These are phyloP conservation scores for Dryobota labecula DNA, from an alignment of 2,888 invertebrate species.

Conservation along the genomic window DNA sequence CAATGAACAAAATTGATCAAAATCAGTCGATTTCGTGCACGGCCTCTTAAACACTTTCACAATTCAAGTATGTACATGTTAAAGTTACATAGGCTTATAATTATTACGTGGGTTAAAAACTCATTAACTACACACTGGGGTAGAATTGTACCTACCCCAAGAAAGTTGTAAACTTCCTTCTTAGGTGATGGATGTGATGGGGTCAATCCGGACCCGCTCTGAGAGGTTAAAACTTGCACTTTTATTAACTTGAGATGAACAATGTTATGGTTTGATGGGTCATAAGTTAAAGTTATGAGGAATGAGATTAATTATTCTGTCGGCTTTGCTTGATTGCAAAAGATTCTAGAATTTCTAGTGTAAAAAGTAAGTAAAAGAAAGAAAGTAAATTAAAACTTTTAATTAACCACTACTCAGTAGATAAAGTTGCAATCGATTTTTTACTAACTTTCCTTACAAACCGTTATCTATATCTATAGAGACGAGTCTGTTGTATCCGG, in stretches of 20 bases:
- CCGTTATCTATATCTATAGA: no score
- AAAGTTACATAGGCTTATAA: conserved; percentile 3
- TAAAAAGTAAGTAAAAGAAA: not conserved
- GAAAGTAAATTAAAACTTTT: not conserved
- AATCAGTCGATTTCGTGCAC: no score
- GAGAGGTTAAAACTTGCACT: conserved; percentile 38
- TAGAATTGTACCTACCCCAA: conserved; percentile 29
- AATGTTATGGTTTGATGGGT: conserved; percentile 15
- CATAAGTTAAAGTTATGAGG: conserved; percentile 26
- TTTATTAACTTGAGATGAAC: conserved; percentile 46
- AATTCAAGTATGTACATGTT: not conserved
- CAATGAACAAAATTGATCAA: no score
- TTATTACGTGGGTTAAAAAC: conserved; percentile 34
- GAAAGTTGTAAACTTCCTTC: conserved; percentile 45
- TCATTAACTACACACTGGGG: conserved; percentile 31
- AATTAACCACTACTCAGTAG: not conserved
- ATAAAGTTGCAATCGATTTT: not conserved
- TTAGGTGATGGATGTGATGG: conserved; percentile 48
- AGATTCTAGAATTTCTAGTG: conserved; percentile 7
- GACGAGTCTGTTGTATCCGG: no score
- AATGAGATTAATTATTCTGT: conserved; percentile 15
- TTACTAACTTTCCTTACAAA: not conserved
- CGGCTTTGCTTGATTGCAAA: conserved; percentile 6
- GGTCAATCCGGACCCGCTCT: conserved; percentile 14
- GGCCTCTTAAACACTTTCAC: not conserved